Evolutionary conservation across 2,888 invertebrate species (phyloP), one percentile per base, ranked within the genome.

Genomic region (Stenodera caucasica): DNA sequence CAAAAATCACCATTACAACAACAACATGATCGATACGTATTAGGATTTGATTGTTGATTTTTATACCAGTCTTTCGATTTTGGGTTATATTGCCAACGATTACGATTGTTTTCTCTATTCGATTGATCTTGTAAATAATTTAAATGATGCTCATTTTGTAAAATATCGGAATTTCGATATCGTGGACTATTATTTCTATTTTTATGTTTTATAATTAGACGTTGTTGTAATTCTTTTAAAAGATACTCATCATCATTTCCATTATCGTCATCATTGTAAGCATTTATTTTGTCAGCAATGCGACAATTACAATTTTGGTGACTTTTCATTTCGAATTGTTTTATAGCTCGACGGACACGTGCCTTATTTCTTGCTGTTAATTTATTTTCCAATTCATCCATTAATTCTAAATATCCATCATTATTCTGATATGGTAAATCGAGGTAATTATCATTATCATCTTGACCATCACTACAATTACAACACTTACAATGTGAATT

Each of bases 321-420:
- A 59, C 80, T 79, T 32, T 72, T 67, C 52, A 70, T 66, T 66
- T 81, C 81, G 64, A 80, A 80, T 58, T 78, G 78, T 53, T 71
- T 67, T 74, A 79, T 78, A 0, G 79, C 76, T 49, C 75, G 73
- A 57, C 73, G 72, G 1, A 80, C 80, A 51, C 79, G 67, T 50
- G 77, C 74, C 30, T 75, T 72, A 60, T 79, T 80, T 49, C 80
- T 66, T 26, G 72, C 71, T 4, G 77, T 75, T n/a, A 81, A 64
- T 7, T 76, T 79, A 40, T 78, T 76, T 64, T 80, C 79, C 15
- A 81, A 63, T 66, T 81, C 81, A 49, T 77, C 72, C 3, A 80
- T 75, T 53, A 81, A 61, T 21, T 78, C 74, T 18, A 75, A 60
- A 56, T 79, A 80, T 45, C 79, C 78, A 8, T 78, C 77, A 14